Percentiles rank a stretch among this genome's conserved stretches.
Conservation (phyloP, 2,888 invertebrate genomes). For the Protodeltote pygarga region DNA sequence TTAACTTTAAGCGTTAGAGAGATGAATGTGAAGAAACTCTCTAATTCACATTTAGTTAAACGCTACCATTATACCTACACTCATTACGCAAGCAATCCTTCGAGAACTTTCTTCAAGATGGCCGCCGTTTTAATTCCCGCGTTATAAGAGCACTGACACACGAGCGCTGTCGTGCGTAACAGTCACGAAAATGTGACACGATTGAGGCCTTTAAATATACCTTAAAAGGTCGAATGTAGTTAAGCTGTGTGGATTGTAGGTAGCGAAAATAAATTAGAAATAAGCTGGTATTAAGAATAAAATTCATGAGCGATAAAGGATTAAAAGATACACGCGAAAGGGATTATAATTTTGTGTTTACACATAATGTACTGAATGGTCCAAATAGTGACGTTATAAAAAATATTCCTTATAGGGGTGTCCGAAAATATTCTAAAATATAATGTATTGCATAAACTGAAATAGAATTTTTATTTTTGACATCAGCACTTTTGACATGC, state of each 20-base stretch:
- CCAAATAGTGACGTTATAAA: too few relatives aligned
- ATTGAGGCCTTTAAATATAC: constrained; percentile 33
- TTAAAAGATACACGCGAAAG: constrained; percentile 26
- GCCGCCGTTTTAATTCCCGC: constrained; percentile 68
- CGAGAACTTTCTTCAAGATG: constrained; percentile 68
- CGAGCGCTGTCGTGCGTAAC: constrained; percentile 32
- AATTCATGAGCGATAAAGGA: constrained; percentile 19
- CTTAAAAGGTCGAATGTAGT: constrained; percentile 43
- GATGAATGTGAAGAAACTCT: constrained; percentile 63
- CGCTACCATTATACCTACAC: constrained; percentile 54
- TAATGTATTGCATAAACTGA: too few relatives aligned
- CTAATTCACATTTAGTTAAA: constrained; percentile 61
- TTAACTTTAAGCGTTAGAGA: constrained; percentile 42
- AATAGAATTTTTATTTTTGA: too few relatives aligned
- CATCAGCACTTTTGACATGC: too few relatives aligned
- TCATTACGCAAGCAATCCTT: constrained; percentile 67
- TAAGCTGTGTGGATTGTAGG: constrained; percentile 23
- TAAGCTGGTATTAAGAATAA: constrained; percentile 21
- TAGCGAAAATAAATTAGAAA: constrained; percentile 38
- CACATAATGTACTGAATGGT: too few relatives aligned
- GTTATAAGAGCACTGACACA: constrained; percentile 40
- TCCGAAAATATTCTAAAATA: too few relatives aligned
- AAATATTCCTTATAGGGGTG: too few relatives aligned
- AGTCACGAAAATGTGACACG: constrained; percentile 29
- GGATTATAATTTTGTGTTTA: constrained; percentile 18